These are phyloP conservation scores for Alcis repandata DNA, from an alignment of 2,888 invertebrate genomes.

Conservation along the genomic window DNA sequence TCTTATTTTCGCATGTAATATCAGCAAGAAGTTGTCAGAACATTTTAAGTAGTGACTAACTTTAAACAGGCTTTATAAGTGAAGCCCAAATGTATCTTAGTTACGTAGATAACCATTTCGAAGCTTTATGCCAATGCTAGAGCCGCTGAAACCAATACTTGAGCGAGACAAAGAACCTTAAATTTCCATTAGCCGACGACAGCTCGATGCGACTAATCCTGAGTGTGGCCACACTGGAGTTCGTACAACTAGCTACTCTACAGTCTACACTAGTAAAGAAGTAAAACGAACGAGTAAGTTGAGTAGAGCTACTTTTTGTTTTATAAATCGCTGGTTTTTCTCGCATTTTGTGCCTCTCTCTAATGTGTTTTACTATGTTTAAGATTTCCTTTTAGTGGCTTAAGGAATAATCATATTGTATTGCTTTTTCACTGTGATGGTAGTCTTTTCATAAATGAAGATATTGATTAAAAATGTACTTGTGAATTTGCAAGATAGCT, in stretches of 20 bases:
- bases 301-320: neutral
- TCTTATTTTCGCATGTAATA: too few species aligned
- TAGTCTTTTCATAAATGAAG: too few species aligned
- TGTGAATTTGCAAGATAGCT: too few species aligned
- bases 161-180: constrained; percentile 48
- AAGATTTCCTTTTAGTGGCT: too few species aligned
- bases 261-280: constrained; percentile 1
- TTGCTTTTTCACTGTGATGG: too few species aligned
- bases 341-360: too few species aligned
- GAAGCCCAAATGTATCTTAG: neutral
- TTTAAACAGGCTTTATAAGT: too few species aligned
- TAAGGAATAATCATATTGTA: too few species aligned
- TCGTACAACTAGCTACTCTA: constrained; percentile 21
- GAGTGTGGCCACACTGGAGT: constrained; percentile 32
- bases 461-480: too few species aligned
- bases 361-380: too few species aligned
- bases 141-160: constrained; percentile 42
- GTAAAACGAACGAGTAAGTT: neutral
- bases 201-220: constrained; percentile 44
- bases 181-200: constrained; percentile 48
- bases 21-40: too few species aligned
- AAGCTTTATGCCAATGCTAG: constrained; percentile 27
- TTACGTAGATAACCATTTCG: constrained; percentile 10
- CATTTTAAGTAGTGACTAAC: too few species aligned
- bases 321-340: neutral